Conservation (phyloP, 2,888 invertebrate genomes). For the Tenthredo notha region DNA sequence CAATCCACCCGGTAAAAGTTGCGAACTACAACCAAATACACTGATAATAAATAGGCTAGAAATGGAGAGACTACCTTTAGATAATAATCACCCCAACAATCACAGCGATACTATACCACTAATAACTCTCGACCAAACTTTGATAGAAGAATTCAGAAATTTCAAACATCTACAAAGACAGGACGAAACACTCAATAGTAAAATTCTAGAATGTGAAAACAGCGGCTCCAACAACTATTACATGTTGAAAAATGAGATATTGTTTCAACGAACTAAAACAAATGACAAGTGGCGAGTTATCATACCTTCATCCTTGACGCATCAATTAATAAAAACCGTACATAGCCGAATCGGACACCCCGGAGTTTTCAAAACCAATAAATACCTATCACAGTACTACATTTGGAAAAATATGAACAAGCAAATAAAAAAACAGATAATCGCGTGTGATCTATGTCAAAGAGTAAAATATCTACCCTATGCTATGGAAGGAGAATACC, state of each 20-base stretch:
- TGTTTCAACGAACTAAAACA: constrained; percentile 42
- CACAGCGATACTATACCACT: not conserved
- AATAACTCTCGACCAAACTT: not conserved
- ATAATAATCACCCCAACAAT: too few relatives aligned
- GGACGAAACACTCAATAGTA: not conserved
- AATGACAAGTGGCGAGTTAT: constrained; percentile 23
- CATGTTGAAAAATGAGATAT: constrained; percentile 13
- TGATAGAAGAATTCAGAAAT: constrained; percentile 8
- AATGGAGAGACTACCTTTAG: not conserved
- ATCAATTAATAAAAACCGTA: not conserved
- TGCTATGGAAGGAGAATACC: constrained; percentile 55
- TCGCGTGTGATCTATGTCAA: constrained; percentile 54
- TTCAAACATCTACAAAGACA: constrained; percentile 36
- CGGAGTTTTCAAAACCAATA: constrained; percentile 40
- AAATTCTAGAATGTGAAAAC: not conserved
- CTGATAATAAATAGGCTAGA: constrained; percentile 21
- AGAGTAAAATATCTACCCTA: constrained; percentile 54
- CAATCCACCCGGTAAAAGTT: constrained; percentile 50
- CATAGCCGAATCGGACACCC: constrained; percentile 9
- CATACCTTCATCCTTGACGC: constrained; percentile 12
- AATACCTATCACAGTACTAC: constrained; percentile 45
- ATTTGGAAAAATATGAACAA: constrained; percentile 51
- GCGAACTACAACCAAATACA: constrained; percentile 20
- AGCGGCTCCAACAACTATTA: not conserved
- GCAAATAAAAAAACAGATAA: constrained; percentile 46